phyloP scores from a whole-genome alignment of 2,888 invertebrate species.

The Cephus pygmeus region DNA sequence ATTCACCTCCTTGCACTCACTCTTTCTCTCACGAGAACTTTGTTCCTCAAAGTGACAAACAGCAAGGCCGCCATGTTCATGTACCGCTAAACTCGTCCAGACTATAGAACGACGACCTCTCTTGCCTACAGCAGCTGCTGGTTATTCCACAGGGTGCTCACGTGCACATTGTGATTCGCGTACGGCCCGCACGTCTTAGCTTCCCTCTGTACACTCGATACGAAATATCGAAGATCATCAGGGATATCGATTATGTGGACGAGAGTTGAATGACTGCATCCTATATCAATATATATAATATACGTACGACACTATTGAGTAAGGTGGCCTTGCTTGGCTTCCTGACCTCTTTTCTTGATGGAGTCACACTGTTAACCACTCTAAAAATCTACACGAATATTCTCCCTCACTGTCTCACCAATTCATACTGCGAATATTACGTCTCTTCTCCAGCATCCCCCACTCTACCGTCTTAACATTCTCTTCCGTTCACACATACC shows the following conservation, averaged over 20 bases:
- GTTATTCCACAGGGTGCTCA: constrained; percentile 11
- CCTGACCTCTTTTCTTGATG: constrained; percentile 9
- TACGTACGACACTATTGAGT: not conserved
- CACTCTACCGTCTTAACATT: not conserved
- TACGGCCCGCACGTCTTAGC: not conserved
- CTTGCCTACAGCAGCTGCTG: constrained; percentile 17
- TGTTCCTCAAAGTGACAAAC: not conserved
- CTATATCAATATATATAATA: not conserved
- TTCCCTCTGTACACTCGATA: not conserved
- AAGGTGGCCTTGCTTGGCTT: constrained; percentile 5
- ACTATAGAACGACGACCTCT: constrained; percentile 29
- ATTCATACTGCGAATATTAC: not conserved
- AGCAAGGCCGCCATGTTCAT: not conserved
- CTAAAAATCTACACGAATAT: not conserved
- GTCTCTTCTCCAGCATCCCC: not conserved
- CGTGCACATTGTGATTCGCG: constrained; percentile 13
- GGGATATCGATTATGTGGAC: not conserved
- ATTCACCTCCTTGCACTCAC: no score
- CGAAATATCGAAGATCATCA: not conserved
- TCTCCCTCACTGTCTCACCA: constrained; percentile 4
- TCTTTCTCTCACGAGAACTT: not conserved
- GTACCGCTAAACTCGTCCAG: constrained; percentile 8
- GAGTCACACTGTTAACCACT: not conserved
- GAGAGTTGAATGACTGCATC: constrained; percentile 3
- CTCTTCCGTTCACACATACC: not conserved